phyloP scores from a whole-genome alignment of 2,113 vertebrate species.

The Phylloscopus trochiloides region DNA sequence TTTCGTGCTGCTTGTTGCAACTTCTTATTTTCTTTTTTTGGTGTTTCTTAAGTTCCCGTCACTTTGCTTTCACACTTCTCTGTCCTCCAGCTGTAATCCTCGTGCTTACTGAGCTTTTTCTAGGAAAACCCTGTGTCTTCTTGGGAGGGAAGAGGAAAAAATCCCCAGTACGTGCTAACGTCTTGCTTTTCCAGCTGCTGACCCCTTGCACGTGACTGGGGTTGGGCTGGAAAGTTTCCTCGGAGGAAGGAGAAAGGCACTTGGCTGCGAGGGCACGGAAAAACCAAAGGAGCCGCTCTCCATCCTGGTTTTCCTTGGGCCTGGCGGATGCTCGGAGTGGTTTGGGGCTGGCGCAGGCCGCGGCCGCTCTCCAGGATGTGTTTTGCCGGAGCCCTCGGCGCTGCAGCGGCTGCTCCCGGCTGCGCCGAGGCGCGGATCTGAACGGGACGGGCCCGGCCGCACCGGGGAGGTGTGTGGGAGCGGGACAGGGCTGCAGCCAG shows the following conservation, averaged over 20 bases:
- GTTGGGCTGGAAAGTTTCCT: neutral
- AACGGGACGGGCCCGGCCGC: accelerated
- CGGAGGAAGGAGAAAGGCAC: neutral
- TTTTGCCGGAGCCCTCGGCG: accelerated
- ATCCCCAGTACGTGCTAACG: neutral
- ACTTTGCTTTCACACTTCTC: neutral
- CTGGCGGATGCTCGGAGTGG: neutral
- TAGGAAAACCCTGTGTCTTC: neutral
- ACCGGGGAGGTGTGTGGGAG: neutral
- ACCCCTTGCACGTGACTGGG: neutral
- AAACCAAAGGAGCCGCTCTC: neutral
- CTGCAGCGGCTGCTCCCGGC: neutral
- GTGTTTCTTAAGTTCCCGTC: neutral
- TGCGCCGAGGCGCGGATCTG: no score
- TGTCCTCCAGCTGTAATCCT: neutral
- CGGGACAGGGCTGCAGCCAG: neutral
- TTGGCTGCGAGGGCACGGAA: neutral
- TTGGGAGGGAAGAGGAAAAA: neutral
- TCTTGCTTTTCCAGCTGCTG: neutral
- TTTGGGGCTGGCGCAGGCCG: neutral
- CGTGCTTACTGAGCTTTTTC: neutral
- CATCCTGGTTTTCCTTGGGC: accelerated
- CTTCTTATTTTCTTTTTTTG: neutral
- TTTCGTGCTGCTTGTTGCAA: neutral
- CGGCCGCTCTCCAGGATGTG: neutral